These are phyloP conservation scores for pig (Sus scrofa) DNA, from an alignment of 2,113 vertebrate species.

Conservation along the genomic window T2T-Sscrofa CM000813.6:102266001-102266500, in stretches of 20 bases:
- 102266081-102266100: background rate
- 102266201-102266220: background rate
- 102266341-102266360: background rate
- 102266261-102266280: background rate
- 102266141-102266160: background rate
- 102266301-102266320: background rate
- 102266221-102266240: conserved; percentile 13
- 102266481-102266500: no score
- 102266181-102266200: background rate
- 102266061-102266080: background rate
- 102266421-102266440: background rate
- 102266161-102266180: background rate
- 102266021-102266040: conserved; percentile 25
- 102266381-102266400: background rate
- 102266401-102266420: background rate
- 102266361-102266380: conserved; percentile 36
- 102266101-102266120: background rate
- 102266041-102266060: conserved; percentile 24
- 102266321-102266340: background rate
- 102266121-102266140: conserved; percentile 11
- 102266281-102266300: conserved; percentile 37
- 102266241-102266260: background rate
- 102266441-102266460: background rate
- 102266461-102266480: no score
- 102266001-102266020: conserved; percentile 51